Percentiles rank a stretch among this genome's conserved stretches.
These are phyloP conservation scores for Noctuana brunneofusca DNA, from an alignment of 2,888 invertebrate species.

Conservation along the genomic window DNA sequence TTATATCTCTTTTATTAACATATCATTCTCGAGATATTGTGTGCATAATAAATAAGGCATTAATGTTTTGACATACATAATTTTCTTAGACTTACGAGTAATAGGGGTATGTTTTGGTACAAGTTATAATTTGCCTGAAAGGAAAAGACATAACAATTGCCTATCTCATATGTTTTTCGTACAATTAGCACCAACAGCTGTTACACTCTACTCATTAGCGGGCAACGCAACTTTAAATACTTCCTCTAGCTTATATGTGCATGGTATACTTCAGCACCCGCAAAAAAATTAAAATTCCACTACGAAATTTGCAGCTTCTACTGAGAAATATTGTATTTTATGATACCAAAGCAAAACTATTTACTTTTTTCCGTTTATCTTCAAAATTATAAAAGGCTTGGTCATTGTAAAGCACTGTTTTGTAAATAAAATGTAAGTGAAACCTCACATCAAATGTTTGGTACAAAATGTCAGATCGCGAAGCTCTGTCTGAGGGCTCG, in stretches of 20 bases:
- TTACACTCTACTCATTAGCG: slow-evolving; percentile 24
- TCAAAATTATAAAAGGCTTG: no score
- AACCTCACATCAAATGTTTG: slow-evolving; percentile 15
- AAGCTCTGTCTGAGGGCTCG: slow-evolving; percentile 13
- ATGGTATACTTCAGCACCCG: slow-evolving; percentile 6
- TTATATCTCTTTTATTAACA: no score
- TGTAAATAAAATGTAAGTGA: background rate
- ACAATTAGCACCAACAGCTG: slow-evolving; percentile 19
- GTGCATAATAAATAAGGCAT: no score
- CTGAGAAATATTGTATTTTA: no score
- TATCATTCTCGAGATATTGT: no score
- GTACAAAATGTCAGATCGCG: slow-evolving; percentile 26
- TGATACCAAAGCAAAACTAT: no score
- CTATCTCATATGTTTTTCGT: slow-evolving; percentile 8
- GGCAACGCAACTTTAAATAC: slow-evolving; percentile 18
- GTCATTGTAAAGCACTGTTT: no score
- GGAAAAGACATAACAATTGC: slow-evolving; percentile 1
- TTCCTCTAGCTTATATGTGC: slow-evolving; percentile 12
- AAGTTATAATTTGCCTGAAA: background rate
- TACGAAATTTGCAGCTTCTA: slow-evolving; percentile 1
- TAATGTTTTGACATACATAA: no score
- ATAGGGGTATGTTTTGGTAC: no score
- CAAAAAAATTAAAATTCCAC: slow-evolving; percentile 21
- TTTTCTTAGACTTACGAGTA: no score
- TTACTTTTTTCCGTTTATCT: no score